phyloP scores from a whole-genome alignment of 2,888 invertebrate species.

The Oxycera nigricornis region DNA sequence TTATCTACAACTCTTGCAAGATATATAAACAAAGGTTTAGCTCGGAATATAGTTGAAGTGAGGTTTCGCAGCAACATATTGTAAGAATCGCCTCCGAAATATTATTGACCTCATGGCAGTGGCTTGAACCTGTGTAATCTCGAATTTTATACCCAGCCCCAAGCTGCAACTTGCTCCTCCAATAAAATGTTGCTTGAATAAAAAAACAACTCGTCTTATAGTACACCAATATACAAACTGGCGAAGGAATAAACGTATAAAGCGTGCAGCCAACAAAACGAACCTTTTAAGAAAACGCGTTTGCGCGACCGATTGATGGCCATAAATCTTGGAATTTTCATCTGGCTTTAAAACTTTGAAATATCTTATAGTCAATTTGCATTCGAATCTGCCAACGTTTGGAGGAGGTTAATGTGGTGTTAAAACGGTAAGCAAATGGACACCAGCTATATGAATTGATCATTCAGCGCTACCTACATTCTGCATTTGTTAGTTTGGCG shows the following conservation, averaged over 20 bases:
- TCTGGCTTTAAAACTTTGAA: constrained; percentile 32
- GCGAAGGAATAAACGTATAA: neutral
- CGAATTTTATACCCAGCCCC: no score
- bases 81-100: no score
- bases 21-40: no score
- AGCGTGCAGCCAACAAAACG: neutral
- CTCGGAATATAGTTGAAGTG: no score
- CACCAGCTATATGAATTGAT: constrained; percentile 33
- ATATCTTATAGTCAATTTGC: constrained; percentile 34
- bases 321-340: constrained; percentile 37
- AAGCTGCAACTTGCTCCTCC: neutral
- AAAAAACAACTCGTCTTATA: neutral
- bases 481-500: neutral
- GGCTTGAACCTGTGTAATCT: no score
- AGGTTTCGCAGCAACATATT: no score
- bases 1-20: no score
- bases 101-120: no score
- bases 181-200: neutral
- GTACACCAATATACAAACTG: constrained; percentile 8
- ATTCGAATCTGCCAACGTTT: constrained; percentile 27
- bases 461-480: constrained; percentile 31
- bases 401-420: constrained; percentile 33
- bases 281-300: constrained; percentile 34
- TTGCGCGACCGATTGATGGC: constrained; percentile 35
- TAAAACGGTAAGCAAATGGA: constrained; percentile 36